Conservation (phyloP, 2,888 invertebrate genomes). For the Ryuthela nishihirai region DNA sequence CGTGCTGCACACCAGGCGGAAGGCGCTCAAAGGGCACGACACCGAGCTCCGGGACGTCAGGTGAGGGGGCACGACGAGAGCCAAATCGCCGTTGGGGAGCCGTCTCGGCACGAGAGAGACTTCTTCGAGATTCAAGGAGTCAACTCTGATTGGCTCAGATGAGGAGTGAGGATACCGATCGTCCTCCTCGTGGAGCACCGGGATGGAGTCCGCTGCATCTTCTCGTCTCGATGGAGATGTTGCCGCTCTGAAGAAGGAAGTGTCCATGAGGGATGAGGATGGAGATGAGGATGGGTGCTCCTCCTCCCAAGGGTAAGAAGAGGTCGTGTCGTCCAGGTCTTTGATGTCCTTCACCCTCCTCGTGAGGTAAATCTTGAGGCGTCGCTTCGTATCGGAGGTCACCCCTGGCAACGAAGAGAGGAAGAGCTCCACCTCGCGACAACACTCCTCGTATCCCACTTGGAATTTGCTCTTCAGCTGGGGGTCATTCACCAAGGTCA, state of each 20-base stretch:
- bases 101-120: constrained; percentile 7
- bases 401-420: background rate
- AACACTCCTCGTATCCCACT: constrained; percentile 25
- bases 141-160: no score
- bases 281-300: background rate
- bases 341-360: constrained; percentile 9
- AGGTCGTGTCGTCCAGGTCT: background rate
- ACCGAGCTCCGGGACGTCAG: constrained; percentile 4
- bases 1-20: constrained; percentile 11
- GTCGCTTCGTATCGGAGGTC: constrained; percentile 4
- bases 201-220: no score
- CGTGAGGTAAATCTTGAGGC: constrained; percentile 17
- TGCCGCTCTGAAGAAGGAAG: no score
- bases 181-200: no score
- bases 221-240: no score
- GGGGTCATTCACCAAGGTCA: background rate
- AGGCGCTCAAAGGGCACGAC: constrained; percentile 17
- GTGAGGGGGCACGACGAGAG: constrained; percentile 21
- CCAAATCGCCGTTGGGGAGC: constrained; percentile 32
- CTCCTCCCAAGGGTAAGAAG: no score
- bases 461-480: constrained; percentile 22
- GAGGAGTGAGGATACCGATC: no score
- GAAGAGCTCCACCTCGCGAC: constrained; percentile 28
- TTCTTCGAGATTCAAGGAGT: no score
- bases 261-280: background rate